Percentiles rank a stretch among this genome's conserved stretches.
These are phyloP conservation scores for Labeo rohita DNA, from an alignment of 2,113 vertebrate genomes.

Conservation along the genomic window DNA sequence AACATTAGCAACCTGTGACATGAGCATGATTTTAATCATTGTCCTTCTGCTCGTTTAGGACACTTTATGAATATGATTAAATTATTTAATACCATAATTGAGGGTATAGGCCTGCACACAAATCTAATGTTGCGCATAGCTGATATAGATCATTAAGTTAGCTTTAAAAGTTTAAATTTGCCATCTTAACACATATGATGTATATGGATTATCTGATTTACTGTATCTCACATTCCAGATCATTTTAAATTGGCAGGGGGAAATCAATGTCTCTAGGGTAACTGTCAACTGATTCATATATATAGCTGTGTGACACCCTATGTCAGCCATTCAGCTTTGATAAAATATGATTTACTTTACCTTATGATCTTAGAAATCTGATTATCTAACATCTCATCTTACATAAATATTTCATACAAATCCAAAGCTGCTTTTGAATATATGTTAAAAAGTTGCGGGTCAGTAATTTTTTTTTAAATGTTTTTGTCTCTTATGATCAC, in stretches of 20 bases:
- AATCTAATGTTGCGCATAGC: not conserved
- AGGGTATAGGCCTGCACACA: not conserved
- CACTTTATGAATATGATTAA: not conserved
- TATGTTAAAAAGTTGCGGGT: not conserved
- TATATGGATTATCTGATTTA: not conserved
- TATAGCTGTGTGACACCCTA: not conserved
- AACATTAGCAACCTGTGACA: constrained; percentile 64
- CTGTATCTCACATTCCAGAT: not conserved
- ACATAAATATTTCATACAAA: not conserved
- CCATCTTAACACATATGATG: not conserved
- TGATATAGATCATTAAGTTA: not conserved
- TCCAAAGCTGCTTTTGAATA: not conserved
- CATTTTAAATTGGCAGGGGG: not conserved
- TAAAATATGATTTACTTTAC: not conserved
- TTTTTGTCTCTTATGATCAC: not conserved
- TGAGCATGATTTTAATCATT: not conserved
- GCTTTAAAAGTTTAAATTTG: not conserved
- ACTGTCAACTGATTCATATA: not conserved
- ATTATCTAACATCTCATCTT: not conserved
- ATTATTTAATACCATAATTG: constrained; percentile 3
- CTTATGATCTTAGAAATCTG: not conserved
- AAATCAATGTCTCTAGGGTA: not conserved
- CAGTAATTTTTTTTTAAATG: not conserved
- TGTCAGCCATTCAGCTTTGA: not conserved
- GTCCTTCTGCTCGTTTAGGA: not conserved